These are phyloP conservation scores for Drosophila trichaetosa DNA, from an alignment of 2,888 invertebrate genomes.

Conservation along the genomic window DNA sequence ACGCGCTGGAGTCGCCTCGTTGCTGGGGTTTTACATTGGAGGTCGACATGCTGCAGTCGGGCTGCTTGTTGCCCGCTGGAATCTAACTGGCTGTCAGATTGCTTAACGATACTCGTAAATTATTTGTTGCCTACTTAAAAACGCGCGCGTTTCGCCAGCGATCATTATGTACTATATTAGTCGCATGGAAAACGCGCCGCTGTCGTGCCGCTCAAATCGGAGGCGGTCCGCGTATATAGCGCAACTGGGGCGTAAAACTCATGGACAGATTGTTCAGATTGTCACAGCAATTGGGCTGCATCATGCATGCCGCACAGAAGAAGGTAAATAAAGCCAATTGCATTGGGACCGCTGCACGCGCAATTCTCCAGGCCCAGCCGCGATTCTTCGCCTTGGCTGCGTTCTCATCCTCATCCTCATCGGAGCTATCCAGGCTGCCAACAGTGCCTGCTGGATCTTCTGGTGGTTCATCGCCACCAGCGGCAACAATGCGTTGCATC, in stretches of 20 bases:
- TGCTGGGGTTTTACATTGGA: not conserved
- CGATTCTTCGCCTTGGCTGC: constrained; percentile 48
- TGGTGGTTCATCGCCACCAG: constrained; percentile 75
- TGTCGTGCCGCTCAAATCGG: constrained; percentile 87
- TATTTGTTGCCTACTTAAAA: constrained; percentile 55
- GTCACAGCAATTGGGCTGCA: constrained; percentile 91
- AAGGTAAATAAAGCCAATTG: constrained; percentile 89
- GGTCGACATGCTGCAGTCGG: constrained; percentile 15
- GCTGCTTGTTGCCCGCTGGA: constrained; percentile 26
- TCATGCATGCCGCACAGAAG: constrained; percentile 89
- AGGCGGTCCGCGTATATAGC: constrained; percentile 91
- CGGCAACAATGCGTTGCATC: constrained; percentile 42
- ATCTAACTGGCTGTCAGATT: constrained; percentile 28
- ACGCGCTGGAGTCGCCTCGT: constrained; percentile 35
- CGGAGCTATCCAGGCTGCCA: constrained; percentile 60
- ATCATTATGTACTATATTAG: not conserved
- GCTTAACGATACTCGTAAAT: constrained; percentile 48
- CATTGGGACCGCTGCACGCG: constrained; percentile 89
- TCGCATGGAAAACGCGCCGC: constrained; percentile 25
- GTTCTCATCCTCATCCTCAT: constrained; percentile 66
- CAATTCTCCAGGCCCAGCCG: constrained; percentile 88
- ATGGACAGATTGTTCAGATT: constrained; percentile 90
- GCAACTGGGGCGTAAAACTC: constrained; percentile 90
- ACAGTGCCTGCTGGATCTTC: constrained; percentile 65
- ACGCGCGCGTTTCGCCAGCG: constrained; percentile 30